Evolutionary conservation across 2,888 invertebrate genomes (phyloP).

Genomic region (Agonopterix arenella): DNA sequence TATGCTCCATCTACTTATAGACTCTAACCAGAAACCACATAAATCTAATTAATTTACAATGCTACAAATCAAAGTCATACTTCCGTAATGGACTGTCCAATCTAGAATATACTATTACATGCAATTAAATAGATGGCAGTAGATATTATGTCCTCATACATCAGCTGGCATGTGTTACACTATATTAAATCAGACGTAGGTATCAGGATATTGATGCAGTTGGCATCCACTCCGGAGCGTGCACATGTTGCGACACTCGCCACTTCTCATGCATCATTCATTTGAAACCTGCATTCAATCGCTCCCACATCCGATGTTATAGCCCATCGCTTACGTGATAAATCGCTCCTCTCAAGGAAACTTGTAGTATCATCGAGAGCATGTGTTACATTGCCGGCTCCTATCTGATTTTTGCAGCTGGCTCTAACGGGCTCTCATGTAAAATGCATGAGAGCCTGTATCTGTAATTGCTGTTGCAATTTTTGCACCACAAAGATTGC

Average conservation of each 20-base stretch:
- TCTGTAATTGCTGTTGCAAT: constrained; percentile 27
- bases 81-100: too few species aligned
- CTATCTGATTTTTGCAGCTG: constrained; percentile 50
- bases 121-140: too few species aligned
- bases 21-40: too few species aligned
- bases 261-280: constrained; percentile 48
- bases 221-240: constrained; percentile 16
- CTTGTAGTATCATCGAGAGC: constrained; percentile 49
- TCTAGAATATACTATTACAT: too few species aligned
- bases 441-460: constrained; percentile 41
- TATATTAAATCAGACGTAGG: constrained; percentile 39
- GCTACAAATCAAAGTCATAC: too few species aligned
- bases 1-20: too few species aligned
- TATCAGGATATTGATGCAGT: constrained; percentile 28
- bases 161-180: constrained; percentile 33
- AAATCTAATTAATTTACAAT: too few species aligned
- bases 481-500: constrained; percentile 14
- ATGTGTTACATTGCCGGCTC: constrained; percentile 36
- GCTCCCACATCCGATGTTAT: constrained; percentile 39
- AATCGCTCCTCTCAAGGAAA: constrained; percentile 40
- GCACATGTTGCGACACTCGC: constrained; percentile 4
- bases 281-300: constrained; percentile 49
- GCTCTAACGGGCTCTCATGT: constrained; percentile 39
- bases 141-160: constrained; percentile 5
- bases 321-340: constrained; percentile 36